Percentiles rank a stretch among this genome's conserved stretches.
Conservation (phyloP, 2,888 invertebrate species). For the Nomada fucata region DNA sequence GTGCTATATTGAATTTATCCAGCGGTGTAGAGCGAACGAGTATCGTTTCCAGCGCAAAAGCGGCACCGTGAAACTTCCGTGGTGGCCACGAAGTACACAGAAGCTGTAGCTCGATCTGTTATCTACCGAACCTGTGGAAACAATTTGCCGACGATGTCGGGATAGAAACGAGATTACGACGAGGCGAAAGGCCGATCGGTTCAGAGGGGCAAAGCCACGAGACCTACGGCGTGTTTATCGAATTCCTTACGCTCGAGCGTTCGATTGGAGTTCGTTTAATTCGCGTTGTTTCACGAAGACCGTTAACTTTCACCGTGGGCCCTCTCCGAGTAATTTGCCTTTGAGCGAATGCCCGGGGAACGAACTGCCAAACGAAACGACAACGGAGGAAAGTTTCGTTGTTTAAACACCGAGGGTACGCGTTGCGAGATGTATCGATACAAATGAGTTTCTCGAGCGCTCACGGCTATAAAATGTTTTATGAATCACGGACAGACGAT, state of each 20-base stretch:
- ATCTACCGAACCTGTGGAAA: constrained; percentile 41
- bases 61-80: constrained; percentile 15
- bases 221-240: constrained; percentile 54
- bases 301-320: constrained; percentile 18
- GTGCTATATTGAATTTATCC: constrained; percentile 43
- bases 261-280: constrained; percentile 35
- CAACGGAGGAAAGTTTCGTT: neutral
- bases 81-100: constrained; percentile 8
- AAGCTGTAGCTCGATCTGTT: constrained; percentile 30
- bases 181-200: constrained; percentile 46
- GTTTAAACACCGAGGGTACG: constrained; percentile 6
- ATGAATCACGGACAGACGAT: constrained; percentile 6
- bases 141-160: constrained; percentile 53
- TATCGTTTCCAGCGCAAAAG: constrained; percentile 13
- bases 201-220: constrained; percentile 5
- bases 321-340: neutral
- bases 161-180: constrained; percentile 54
- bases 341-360: neutral
- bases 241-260: constrained; percentile 44
- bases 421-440: neutral
- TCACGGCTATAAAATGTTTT: constrained; percentile 19
- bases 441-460: neutral
- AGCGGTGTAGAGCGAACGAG: neutral
- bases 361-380: neutral
- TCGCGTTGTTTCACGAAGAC: constrained; percentile 27